Evolutionary conservation across 2,888 invertebrate genomes (phyloP).

Genomic region (Ophion costatus): DNA sequence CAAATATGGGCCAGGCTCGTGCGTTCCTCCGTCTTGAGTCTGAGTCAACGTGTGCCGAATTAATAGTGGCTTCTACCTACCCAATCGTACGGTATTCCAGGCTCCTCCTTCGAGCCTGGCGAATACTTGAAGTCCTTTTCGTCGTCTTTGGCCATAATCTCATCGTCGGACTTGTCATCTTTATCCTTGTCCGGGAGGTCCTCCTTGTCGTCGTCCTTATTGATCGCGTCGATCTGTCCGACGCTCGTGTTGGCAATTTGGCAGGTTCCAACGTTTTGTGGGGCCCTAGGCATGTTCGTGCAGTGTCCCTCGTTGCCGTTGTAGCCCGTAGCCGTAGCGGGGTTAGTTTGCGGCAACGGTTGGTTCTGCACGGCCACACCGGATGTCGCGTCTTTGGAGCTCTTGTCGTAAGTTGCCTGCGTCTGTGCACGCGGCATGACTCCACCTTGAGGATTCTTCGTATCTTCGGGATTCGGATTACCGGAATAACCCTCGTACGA

Average conservation of each 20-base stretch:
- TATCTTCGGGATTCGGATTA: slow-evolving; percentile 55
- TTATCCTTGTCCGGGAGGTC: slow-evolving; percentile 86
- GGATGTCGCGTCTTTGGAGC: slow-evolving; percentile 71
- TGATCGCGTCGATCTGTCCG: slow-evolving; percentile 64
- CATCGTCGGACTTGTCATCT: slow-evolving; percentile 84
- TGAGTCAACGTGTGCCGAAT: too few species aligned
- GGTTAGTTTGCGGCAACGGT: slow-evolving; percentile 70
- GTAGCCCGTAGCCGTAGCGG: slow-evolving; percentile 68
- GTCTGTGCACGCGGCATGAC: slow-evolving; percentile 53
- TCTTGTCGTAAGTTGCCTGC: slow-evolving; percentile 68
- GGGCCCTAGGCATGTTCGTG: slow-evolving; percentile 49
- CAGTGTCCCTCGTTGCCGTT: slow-evolving; percentile 62
- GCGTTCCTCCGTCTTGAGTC: too few species aligned
- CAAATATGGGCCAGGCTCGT: too few species aligned
- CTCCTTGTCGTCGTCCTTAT: slow-evolving; percentile 84
- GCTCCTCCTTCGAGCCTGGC: slow-evolving; percentile 87
- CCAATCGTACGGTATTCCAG: slow-evolving; percentile 95
- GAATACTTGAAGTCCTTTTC: slow-evolving; percentile 86
- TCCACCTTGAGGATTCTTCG: slow-evolving; percentile 55
- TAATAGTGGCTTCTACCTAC: slow-evolving; percentile 80
- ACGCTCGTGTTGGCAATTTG: slow-evolving; percentile 82
- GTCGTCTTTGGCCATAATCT: slow-evolving; percentile 84
- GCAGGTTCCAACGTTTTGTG: slow-evolving; percentile 18
- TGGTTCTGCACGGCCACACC: slow-evolving; percentile 74
- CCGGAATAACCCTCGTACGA: slow-evolving; percentile 63